Evolutionary conservation across 2,113 vertebrate genomes (phyloP).

Genomic region (Neogale vison): DNA sequence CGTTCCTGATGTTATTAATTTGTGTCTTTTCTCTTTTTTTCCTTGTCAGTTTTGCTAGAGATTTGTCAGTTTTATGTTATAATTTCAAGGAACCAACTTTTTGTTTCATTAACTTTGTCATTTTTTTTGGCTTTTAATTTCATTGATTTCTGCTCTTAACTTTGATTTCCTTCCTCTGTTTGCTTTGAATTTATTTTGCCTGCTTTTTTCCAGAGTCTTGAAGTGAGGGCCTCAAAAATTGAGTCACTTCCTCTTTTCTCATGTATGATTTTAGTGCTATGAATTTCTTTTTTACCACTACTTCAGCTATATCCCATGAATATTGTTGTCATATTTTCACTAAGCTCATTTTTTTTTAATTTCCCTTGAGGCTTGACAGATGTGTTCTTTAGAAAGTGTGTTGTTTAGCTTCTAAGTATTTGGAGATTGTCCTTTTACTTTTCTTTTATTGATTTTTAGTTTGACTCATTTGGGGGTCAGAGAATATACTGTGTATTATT

Average conservation of each 20-base stretch:
- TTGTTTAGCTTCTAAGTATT: neutral
- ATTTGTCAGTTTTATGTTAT: neutral
- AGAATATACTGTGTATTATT: neutral
- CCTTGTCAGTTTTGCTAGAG: neutral
- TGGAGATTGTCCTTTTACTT: neutral
- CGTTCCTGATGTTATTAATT: neutral
- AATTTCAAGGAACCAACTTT: neutral
- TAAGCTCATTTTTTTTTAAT: neutral
- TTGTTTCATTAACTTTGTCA: neutral
- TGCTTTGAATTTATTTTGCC: neutral
- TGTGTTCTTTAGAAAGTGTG: neutral
- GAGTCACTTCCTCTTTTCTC: neutral
- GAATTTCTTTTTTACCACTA: neutral
- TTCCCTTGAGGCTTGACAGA: neutral
- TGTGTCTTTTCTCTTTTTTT: neutral
- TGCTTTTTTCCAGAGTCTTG: neutral
- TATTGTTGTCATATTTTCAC: neutral
- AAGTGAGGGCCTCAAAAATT: neutral
- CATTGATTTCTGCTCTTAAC: neutral
- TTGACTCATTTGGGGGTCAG: neutral
- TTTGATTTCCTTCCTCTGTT: neutral
- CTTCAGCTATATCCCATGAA: neutral
- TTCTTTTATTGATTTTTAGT: neutral
- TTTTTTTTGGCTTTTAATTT: neutral
- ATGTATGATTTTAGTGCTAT: neutral